Evolutionary conservation across 2,888 invertebrate species (phyloP), one percentile per base, ranked within the genome.

Genomic region (Caenorhabditis sinica): DNA sequence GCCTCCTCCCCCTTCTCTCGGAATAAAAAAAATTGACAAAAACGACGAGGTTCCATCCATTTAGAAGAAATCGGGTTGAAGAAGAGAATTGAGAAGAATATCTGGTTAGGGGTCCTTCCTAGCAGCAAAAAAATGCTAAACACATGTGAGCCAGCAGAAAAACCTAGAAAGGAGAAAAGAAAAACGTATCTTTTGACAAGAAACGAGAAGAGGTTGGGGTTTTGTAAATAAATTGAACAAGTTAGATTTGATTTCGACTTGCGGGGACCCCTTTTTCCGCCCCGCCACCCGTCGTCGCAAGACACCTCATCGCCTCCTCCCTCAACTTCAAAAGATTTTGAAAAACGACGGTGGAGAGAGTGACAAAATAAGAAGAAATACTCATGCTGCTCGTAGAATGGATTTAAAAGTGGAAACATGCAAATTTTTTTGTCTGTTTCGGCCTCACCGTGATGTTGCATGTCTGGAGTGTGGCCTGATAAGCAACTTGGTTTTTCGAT

Each of bases 161-260:
- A 51, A 28, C 20, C 20, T 20, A 30, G n/a, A 40, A 30, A n/a
- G n/a, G n/a, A n/a, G n/a, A 28, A 28, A 28, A 60, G 17, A 69
- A 69, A 76, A 79, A 79, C 63, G 79, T 72, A 66, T 80, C 71
- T 72, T 80, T 80, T 80, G 80, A 72, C 80, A 66, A 80, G 60
- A 77, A 61, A 56, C 65, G 66, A 33, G 33, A 33, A 33, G 40
- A 40, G 40, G 40, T 40, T 40, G 40, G 56, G 65, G 56, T 65
- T 73, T 68, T 68, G 60, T 68, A 61, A 74, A 74, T 84, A 81
- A 80, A 84, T 84, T 84, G 73, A 75, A 72, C 63, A 80, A 80
- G 75, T 84, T 80, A 84, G 75, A 84, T 84, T 84, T 80, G 84
- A 84, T 84, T 84, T 84, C 36, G 84, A 56, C 58, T n/a, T 51